Conservation (phyloP, 2,888 invertebrate species). For the Portevinia maculata region DNA sequence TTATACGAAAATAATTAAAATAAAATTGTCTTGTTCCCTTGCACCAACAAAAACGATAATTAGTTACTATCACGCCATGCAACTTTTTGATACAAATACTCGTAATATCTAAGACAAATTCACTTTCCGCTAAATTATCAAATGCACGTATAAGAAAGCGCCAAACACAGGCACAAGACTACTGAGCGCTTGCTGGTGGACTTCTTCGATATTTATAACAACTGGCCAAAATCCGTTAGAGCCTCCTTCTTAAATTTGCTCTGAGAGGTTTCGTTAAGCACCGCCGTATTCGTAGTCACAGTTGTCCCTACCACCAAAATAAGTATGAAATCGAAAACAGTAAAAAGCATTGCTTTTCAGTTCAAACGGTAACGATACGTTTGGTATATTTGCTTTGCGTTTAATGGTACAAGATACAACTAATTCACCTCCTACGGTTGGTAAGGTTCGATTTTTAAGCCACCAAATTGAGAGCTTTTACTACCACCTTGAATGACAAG, state of each 20-base stretch:
- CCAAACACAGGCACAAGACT: slow-evolving; percentile 52
- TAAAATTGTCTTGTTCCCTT: slow-evolving; percentile 45
- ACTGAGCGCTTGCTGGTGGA: slow-evolving; percentile 78
- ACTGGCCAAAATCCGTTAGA: slow-evolving; percentile 71
- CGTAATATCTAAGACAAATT: slow-evolving; percentile 25
- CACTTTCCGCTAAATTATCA: slow-evolving; percentile 45
- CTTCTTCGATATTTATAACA: slow-evolving; percentile 81
- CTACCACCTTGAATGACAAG: slow-evolving; percentile 34
- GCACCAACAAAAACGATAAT: slow-evolving; percentile 32
- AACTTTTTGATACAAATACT: neutral
- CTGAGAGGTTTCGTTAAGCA: slow-evolving; percentile 6
- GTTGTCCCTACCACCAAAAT: slow-evolving; percentile 57
- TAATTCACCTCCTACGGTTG: slow-evolving; percentile 29
- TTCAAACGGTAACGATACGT: slow-evolving; percentile 48
- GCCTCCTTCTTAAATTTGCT: slow-evolving; percentile 39
- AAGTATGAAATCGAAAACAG: slow-evolving; percentile 46
- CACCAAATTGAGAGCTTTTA: slow-evolving; percentile 57
- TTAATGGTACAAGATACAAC: slow-evolving; percentile 25
- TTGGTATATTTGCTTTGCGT: slow-evolving; percentile 11
- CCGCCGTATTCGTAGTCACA: slow-evolving; percentile 1
- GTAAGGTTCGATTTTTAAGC: slow-evolving; percentile 32
- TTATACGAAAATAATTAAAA: slow-evolving; percentile 11
- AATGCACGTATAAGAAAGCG: slow-evolving; percentile 19
- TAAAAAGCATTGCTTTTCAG: slow-evolving; percentile 57
- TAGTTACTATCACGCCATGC: slow-evolving; percentile 36